Conservation (phyloP, 2,113 vertebrate species). For the Clinocottus analis region DNA sequence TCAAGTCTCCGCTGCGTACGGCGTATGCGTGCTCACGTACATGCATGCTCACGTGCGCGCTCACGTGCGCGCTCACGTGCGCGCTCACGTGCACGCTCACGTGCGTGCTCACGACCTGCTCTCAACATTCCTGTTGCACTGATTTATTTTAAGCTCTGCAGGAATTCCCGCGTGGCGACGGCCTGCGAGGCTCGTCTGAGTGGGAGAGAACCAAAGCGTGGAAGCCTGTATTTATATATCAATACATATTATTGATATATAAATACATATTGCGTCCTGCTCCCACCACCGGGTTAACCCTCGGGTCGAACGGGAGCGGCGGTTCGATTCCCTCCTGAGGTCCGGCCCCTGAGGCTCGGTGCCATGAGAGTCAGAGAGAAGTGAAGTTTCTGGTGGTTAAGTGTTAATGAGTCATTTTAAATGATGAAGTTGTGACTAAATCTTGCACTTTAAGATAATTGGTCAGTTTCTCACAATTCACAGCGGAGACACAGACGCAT, state of each 20-base stretch:
- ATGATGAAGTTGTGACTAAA: slow-evolving; percentile 11
- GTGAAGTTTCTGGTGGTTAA: not conserved
- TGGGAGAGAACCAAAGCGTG: slow-evolving; percentile 41
- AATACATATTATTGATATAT: too few species aligned
- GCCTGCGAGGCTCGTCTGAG: slow-evolving; percentile 41
- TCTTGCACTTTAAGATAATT: not conserved
- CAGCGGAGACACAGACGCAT: too few species aligned
- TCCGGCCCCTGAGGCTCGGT: not conserved
- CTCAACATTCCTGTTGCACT: slow-evolving; percentile 18
- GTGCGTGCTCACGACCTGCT: not conserved
- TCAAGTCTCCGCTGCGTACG: slow-evolving; percentile 2
- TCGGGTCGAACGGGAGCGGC: not conserved
- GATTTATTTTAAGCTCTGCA: slow-evolving; percentile 55
- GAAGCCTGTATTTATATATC: slow-evolving; percentile 50
- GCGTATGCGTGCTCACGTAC: slow-evolving; percentile 11
- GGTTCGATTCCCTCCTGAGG: too few species aligned
- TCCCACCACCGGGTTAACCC: slow-evolving; percentile 7
- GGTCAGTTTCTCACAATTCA: not conserved
- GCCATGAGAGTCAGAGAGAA: too few species aligned
- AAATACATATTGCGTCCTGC: too few species aligned
- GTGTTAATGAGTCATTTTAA: not conserved
- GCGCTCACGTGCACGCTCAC: too few species aligned
- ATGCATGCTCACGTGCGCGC: slow-evolving; percentile 4
- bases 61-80: too few species aligned
- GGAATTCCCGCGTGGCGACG: slow-evolving; percentile 51